Evolutionary conservation across 30 jellyfish, hydroid and myxozoan species (phyloP).

Genomic region (Sanderia malayensis): DNA sequence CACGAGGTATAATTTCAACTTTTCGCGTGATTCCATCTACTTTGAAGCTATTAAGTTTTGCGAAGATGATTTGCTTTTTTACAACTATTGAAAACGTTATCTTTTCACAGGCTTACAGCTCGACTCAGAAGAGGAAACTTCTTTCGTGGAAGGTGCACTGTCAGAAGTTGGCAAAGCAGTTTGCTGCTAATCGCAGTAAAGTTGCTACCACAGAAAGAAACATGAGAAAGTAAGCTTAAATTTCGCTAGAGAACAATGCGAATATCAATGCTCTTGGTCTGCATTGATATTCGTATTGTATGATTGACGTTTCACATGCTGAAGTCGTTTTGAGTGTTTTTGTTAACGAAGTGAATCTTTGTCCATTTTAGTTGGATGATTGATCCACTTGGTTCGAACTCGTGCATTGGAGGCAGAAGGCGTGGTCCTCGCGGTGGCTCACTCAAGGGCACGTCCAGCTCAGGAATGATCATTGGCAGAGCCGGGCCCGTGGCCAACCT

Average conservation of each 20-base stretch:
- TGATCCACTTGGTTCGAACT: conserved; percentile 92
- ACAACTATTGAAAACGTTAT: not conserved
- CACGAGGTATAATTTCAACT: conserved; percentile 71
- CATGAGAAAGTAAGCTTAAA: conserved; percentile 87
- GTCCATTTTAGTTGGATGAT: conserved; percentile 35
- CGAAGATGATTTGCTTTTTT: not conserved
- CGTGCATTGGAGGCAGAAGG: conserved; percentile 40
- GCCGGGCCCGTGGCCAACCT: conserved; percentile 95
- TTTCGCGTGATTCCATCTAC: not conserved
- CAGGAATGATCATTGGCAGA: conserved; percentile 61
- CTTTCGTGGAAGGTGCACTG: conserved; percentile 97
- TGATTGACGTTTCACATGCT: too few species aligned
- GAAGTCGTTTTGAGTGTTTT: too few species aligned
- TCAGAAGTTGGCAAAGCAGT: conserved; percentile 83
- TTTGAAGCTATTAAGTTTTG: too few species aligned
- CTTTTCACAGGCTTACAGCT: conserved; percentile 71
- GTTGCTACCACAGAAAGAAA: conserved; percentile 94
- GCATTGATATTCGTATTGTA: too few species aligned
- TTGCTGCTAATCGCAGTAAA: conserved; percentile 91
- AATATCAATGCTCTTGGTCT: too few species aligned
- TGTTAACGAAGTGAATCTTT: too few species aligned
- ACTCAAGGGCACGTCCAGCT: conserved; percentile 70
- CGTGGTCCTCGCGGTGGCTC: conserved; percentile 85
- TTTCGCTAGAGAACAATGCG: too few species aligned
- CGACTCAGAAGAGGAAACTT: conserved; percentile 77